Conservation (phyloP, 2,888 invertebrate genomes). For the Lepidochrysops patricia region DNA sequence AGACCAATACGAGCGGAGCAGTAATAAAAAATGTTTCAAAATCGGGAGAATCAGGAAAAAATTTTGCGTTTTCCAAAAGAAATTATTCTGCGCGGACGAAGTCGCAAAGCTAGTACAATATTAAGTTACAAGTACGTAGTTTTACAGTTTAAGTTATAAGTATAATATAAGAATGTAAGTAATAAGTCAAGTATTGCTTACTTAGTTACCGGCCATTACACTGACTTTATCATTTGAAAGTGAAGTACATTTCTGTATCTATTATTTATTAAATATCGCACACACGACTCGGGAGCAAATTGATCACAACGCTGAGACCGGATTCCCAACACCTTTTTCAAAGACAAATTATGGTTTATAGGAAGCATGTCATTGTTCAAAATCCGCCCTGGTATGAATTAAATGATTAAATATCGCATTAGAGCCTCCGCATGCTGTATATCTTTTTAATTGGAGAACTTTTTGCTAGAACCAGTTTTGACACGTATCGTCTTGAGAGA, state of each 20-base stretch:
- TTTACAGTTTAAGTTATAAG: neutral
- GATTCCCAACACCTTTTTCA: slow-evolving; percentile 19
- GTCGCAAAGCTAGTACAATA: no score
- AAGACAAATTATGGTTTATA: slow-evolving; percentile 24
- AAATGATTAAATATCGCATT: slow-evolving; percentile 49
- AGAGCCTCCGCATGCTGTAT: slow-evolving; percentile 50
- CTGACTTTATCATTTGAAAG: no score
- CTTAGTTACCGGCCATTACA: no score
- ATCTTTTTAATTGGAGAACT: slow-evolving; percentile 65
- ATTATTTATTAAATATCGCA: neutral
- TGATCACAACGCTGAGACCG: slow-evolving; percentile 23
- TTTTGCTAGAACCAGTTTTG: slow-evolving; percentile 49
- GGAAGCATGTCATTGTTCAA: slow-evolving; percentile 32
- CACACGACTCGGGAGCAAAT: slow-evolving; percentile 15
- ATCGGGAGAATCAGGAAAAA: no score
- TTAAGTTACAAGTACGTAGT: no score
- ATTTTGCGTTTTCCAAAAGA: no score
- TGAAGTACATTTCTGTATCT: neutral
- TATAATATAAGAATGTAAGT: no score
- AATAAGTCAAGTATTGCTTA: no score
- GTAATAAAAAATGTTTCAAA: no score
- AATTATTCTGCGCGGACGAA: no score
- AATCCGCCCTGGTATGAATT: slow-evolving; percentile 60
- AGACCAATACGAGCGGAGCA: no score
- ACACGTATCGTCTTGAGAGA: slow-evolving; percentile 41